Percentiles rank a stretch among this genome's conserved stretches.
phyloP scores from a whole-genome alignment of 2,113 vertebrate species.

The Psilopsiagon aurifrons region DNA sequence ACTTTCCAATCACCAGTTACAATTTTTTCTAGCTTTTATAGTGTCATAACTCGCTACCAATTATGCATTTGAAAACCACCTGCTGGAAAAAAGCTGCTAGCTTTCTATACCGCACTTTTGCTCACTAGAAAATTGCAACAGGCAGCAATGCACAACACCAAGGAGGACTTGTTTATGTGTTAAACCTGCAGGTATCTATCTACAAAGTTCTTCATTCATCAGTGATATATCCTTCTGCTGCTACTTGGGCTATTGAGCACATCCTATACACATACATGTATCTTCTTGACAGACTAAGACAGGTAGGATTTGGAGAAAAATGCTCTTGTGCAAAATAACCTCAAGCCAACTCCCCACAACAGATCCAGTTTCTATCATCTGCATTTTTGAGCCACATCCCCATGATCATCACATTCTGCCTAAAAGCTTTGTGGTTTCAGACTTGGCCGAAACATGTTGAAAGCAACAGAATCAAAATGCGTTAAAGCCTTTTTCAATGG shows the following conservation, averaged over 20 bases:
- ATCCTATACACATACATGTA: background rate
- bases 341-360: background rate
- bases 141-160: background rate
- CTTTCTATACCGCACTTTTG: background rate
- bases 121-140: background rate
- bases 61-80: background rate
- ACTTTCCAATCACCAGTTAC: background rate
- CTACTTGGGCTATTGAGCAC: background rate
- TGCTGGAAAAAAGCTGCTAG: background rate
- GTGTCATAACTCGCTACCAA: background rate
- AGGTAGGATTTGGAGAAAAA: conserved; percentile 9
- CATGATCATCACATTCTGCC: conserved; percentile 52
- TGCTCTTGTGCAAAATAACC: conserved; percentile 36
- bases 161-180: background rate
- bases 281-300: conserved; percentile 27
- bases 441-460: conserved; percentile 26
- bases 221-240: background rate
- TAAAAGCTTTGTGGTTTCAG: conserved; percentile 50
- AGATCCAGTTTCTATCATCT: conserved; percentile 1
- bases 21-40: background rate
- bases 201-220: background rate
- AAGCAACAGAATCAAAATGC: background rate
- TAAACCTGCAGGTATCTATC: background rate
- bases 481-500: conserved; percentile 17
- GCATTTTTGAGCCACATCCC: background rate